Percentiles rank a stretch among this genome's conserved stretches.
Conservation (phyloP, 2,888 invertebrate genomes). For the Lasioglossum oenotherae region DNA sequence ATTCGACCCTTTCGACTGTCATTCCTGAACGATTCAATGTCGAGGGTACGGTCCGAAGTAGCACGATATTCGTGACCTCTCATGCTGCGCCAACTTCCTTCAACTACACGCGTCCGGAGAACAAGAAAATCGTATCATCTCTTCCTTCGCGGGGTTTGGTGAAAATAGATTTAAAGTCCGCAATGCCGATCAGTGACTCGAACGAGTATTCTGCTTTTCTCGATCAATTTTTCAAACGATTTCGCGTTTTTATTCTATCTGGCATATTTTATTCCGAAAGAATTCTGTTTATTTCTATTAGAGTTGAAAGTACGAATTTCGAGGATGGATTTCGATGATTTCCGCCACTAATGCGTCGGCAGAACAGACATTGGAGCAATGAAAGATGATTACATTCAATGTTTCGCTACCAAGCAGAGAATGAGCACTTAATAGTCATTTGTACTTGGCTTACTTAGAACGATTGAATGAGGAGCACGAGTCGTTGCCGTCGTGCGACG, state of each 20-base stretch:
- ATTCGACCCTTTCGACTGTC: conserved; percentile 54
- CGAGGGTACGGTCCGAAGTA: conserved; percentile 60
- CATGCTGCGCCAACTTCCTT: neutral
- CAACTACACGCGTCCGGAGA: neutral
- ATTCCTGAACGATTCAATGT: conserved; percentile 66
- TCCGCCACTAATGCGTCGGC: neutral
- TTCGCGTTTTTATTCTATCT: neutral
- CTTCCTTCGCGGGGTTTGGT: neutral
- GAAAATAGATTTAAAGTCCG: neutral
- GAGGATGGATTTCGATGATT: neutral
- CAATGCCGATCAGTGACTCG: no score
- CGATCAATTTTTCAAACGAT: neutral
- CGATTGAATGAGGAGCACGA: conserved; percentile 49
- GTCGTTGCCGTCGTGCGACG: conserved; percentile 46
- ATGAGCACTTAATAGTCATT: conserved; percentile 44
- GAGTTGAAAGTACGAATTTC: neutral
- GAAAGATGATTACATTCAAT: conserved; percentile 43
- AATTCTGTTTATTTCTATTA: neutral
- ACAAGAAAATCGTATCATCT: neutral
- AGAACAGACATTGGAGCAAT: neutral
- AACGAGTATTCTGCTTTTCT: neutral
- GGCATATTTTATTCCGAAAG: neutral
- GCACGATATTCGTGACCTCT: conserved; percentile 28
- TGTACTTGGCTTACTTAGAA: conserved; percentile 57
- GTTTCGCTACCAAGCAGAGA: conserved; percentile 43